Evolutionary conservation across 2,888 invertebrate genomes (phyloP), one percentile per base, ranked within the genome.

Genomic region (Dysmachus trigonus): DNA sequence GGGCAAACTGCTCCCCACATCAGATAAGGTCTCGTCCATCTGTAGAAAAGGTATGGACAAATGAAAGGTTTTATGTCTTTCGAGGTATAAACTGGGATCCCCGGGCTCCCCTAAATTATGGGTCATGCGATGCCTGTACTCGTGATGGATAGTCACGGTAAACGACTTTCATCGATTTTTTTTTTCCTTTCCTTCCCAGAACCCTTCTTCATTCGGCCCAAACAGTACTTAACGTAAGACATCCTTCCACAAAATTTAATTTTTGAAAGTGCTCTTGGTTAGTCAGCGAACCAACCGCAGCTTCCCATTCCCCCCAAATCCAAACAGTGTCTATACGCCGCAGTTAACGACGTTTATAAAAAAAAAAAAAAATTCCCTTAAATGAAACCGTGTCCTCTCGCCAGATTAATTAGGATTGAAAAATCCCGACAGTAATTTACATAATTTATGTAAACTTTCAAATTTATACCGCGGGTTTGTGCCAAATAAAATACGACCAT

Each of bases 71-170:
- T 81, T 81, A 81, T 81, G 81, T 81, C 62, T 62, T 81, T 33
- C 22, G 81, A 81, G 81, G 81, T 81, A 81, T 81, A 81, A 81
- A 62, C 47, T 62, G 13, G 33, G 81, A 87, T 87, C 85, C 85
- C 73, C 81, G 82, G 85, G 81, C 62, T 85, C 85, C 62, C 71
- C 85, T 87, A 87, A 87, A 87, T 87, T 87, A 87, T 87, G 82
- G 87, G 82, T 82, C 73, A 74, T 73, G 47, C 85, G 82, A 87
- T 87, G 82, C 79, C 76, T 81, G 82, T 38, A 76, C 82, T 87
- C 85, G 77, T 79, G 84, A 77, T 84, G 87, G 82, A 87, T 87
- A 85, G 81, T 81, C 81, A 81, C 81, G 53, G 81, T 53, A 81
- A 81, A 81, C 81, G 81, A 81, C 33, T 31, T 81, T 33, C 53